phyloP scores from a whole-genome alignment of 2,113 vertebrate species.

The Trematomus loennbergii region DNA sequence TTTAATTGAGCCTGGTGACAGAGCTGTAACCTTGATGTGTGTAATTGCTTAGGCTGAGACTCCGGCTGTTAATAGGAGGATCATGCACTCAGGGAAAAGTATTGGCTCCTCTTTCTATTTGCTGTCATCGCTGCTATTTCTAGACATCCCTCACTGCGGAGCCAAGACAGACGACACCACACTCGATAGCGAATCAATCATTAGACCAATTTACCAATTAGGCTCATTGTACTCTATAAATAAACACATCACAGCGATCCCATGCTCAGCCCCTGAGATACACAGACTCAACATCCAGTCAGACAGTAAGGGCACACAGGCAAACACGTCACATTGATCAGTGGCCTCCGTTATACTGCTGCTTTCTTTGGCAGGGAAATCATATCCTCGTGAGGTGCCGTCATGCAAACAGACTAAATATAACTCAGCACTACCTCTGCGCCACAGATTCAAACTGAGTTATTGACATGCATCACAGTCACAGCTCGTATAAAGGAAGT shows the following conservation, averaged over 20 bases:
- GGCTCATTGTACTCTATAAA: constrained; percentile 80
- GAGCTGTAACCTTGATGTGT: constrained; percentile 62
- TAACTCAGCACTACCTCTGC: not conserved
- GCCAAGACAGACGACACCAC: constrained; percentile 70
- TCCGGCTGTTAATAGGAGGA: constrained; percentile 60
- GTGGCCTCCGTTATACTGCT: constrained; percentile 17
- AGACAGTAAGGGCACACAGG: constrained; percentile 28
- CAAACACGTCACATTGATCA: constrained; percentile 48
- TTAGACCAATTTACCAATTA: constrained; percentile 84
- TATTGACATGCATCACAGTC: too few species aligned
- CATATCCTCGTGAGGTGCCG: not conserved
- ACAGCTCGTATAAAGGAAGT: too few species aligned
- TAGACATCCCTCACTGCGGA: constrained; percentile 75
- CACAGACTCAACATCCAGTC: constrained; percentile 27
- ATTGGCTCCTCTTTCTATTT: constrained; percentile 69
- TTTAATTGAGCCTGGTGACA: constrained; percentile 58
- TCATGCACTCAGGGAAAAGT: constrained; percentile 57
- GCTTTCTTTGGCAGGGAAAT: constrained; percentile 29
- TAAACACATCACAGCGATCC: constrained; percentile 73
- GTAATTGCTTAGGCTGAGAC: constrained; percentile 69
- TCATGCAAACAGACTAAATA: constrained; percentile 23
- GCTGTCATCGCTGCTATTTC: constrained; percentile 77
- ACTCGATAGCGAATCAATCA: constrained; percentile 82
- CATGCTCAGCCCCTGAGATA: constrained; percentile 28
- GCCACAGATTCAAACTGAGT: not conserved